Evolutionary conservation across 2,888 invertebrate species (phyloP), one percentile per base, ranked within the genome.

Genomic region (Molanna angustata): DNA sequence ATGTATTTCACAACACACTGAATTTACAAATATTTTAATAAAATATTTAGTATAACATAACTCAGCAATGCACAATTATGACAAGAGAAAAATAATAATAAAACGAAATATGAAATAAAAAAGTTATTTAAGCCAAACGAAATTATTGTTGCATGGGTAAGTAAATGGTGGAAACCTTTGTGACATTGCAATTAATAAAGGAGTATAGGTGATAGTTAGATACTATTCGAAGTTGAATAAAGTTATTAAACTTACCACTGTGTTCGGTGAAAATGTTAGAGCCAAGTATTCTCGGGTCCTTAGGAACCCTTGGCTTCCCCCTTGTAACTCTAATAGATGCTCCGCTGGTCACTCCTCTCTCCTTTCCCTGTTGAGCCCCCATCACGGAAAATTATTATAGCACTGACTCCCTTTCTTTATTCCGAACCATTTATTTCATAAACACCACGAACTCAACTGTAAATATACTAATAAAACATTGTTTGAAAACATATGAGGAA

Each of bases 361-460:
- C 93, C 78, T 94, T 93, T 71, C 89, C 90, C 81, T 91, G 93
- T 82, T 93, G 93, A 70, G 92, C 92, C 74, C 93, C 93, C 93
- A 93, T 93, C 71, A 70, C 77, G 27, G 20, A 44, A 20, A n/a
- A 19, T 14, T 13, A 48, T 21, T 31, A 31, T 14, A 31, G 17
- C 43, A 48, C 31, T 20, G 40, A 40, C 17, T 33, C 19, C 7
- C 17, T 49, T 41, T 47, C 39, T 9, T 40, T 41, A 33, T 31
- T 35, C 22, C 19, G 16, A 43, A 21, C 33, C 44, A 50, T 50
- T 50, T 44, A 43, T 48, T 53, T 48, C 43, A 53, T 48, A 53
- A 48, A 43, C 9, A 37, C 43, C 27, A 16, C 21, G 27, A 14
- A 21, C 22, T 11, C 20, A 49, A 48, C 42, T 42, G 22, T n/a